Conservation (phyloP, 2,797 vertebrate species). For the Hypotaenidia okinawae region DNA sequence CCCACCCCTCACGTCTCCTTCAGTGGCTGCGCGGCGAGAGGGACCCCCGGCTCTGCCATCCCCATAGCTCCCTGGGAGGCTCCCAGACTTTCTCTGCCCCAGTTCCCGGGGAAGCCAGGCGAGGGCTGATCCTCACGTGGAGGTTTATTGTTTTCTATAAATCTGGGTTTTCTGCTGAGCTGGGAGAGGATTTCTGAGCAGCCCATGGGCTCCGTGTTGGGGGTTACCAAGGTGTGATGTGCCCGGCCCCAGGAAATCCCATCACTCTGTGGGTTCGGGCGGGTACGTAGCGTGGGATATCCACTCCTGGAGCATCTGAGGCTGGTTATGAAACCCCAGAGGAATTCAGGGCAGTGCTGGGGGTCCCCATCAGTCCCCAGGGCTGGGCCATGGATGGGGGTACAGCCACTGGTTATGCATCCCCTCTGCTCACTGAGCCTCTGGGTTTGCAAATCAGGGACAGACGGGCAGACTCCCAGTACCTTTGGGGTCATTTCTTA, state of each 20-base stretch:
- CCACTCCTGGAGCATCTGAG: accelerated
- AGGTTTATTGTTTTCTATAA: neutral
- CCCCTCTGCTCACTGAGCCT: neutral
- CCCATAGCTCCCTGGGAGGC: neutral
- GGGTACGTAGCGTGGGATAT: accelerated
- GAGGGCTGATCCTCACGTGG: neutral
- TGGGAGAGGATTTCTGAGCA: neutral
- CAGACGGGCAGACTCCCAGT: accelerated
- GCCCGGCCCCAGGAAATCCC: accelerated
- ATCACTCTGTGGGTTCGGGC: accelerated
- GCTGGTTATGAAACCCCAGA: accelerated
- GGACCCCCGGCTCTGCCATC: accelerated
- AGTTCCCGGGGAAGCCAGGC: conserved; percentile 5
- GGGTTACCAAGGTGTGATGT: accelerated
- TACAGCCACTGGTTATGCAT: accelerated
- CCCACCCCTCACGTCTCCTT: neutral
- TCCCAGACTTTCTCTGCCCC: conserved; percentile 7
- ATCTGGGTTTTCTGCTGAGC: accelerated
- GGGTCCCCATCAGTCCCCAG: accelerated
- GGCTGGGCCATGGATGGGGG: accelerated
- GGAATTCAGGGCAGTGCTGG: neutral
- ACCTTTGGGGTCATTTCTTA: neutral
- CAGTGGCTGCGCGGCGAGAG: accelerated
- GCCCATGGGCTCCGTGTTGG: accelerated
- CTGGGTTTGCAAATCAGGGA: neutral